A percentile compares a stretch with the other conserved stretches of the same genome.
phyloP scores from a whole-genome alignment of 1,140 invertebrate species.

The Linepithema humile region DNA sequence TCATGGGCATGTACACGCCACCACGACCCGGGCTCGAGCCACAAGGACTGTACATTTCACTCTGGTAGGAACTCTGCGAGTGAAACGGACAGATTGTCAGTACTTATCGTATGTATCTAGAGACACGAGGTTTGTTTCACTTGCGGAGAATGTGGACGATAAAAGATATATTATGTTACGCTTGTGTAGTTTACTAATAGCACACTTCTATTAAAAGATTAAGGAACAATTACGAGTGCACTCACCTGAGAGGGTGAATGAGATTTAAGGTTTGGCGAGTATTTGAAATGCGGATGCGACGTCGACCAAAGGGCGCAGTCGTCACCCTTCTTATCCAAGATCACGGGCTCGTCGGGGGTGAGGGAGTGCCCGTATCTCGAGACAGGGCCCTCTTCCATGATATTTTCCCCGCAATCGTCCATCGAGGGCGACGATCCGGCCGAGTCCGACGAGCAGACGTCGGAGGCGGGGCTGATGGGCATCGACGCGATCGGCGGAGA shows the following conservation, averaged over 20 bases:
- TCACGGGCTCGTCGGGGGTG: conserved; percentile 88
- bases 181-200: too few relatives aligned
- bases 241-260: conserved; percentile 85
- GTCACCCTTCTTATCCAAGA: conserved; percentile 87
- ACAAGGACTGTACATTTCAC: conserved; percentile 85
- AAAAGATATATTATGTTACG: too few relatives aligned
- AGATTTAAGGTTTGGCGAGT: conserved; percentile 84
- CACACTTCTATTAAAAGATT: neutral
- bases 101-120: neutral
- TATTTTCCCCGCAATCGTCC: conserved; percentile 85
- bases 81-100: conserved; percentile 1
- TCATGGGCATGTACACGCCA: conserved; percentile 86
- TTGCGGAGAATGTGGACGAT: too few relatives aligned
- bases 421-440: conserved; percentile 89
- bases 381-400: conserved; percentile 75
- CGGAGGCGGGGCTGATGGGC: conserved; percentile 86
- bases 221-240: neutral
- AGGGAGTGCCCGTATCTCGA: conserved; percentile 85
- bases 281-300: conserved; percentile 78
- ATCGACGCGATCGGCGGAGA: conserved; percentile 88
- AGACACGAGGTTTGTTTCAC: too few relatives aligned
- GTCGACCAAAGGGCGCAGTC: conserved; percentile 85
- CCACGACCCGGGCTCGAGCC: conserved; percentile 81
- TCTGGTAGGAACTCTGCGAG: conserved; percentile 84
- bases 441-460: conserved; percentile 88